Percentiles rank a stretch among this genome's conserved stretches.
These are phyloP conservation scores for Vipera latastei DNA, from an alignment of 2,797 vertebrate species.

Conservation along the genomic window DNA sequence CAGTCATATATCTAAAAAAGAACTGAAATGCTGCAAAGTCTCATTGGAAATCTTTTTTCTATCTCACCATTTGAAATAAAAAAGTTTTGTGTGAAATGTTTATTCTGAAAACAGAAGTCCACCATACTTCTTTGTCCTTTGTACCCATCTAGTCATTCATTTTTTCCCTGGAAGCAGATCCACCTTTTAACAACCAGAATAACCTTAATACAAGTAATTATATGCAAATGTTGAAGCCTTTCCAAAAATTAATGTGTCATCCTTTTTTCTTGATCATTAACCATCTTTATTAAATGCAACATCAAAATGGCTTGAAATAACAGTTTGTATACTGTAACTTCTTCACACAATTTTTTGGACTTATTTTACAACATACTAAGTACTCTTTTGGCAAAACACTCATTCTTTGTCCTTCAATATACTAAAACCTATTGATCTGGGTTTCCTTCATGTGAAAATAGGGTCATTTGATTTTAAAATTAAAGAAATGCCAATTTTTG, in stretches of 20 bases:
- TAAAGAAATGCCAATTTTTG: neutral
- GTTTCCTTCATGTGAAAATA: neutral
- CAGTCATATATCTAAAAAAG: neutral
- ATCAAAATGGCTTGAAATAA: neutral
- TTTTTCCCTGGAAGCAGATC: neutral
- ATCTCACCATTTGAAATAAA: neutral
- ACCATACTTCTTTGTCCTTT: neutral
- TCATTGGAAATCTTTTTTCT: neutral
- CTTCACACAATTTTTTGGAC: neutral
- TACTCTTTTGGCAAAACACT: neutral
- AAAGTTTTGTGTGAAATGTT: neutral
- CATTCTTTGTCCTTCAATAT: neutral
- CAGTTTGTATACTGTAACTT: neutral
- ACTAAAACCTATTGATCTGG: neutral
- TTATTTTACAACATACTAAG: neutral
- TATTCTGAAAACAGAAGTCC: neutral
- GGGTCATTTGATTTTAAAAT: neutral
- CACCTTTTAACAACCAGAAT: neutral
- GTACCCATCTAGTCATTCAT: neutral
- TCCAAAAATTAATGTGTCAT: neutral
- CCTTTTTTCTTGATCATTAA: neutral
- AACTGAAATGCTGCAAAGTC: neutral
- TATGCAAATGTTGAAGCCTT: neutral
- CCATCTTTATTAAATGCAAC: neutral
- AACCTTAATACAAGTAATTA: neutral